Base-by-base conservation (phyloP, 2,888 invertebrate species). In the Rhingia rostrata region DNA sequence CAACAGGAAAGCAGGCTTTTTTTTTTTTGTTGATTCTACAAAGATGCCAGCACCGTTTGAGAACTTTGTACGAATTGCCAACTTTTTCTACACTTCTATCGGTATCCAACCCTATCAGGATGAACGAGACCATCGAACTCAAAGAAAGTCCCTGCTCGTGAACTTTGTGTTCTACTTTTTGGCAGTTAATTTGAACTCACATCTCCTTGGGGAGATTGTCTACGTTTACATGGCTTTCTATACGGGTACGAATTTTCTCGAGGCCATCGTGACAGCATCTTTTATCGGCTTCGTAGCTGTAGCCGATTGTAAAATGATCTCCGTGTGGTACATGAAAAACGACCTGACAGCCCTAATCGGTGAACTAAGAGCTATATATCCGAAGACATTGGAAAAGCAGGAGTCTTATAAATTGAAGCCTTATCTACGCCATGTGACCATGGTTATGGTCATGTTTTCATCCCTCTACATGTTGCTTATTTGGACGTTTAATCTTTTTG, bases 401-500 rank as follows among this genome's bases (percentile, higher is more conserved):
- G 9, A 35, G 2, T 37, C 39, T 0, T 88, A 87, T 54, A 56
- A 78, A 0, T 63, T 87, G 3, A 10, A 58, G 2, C 9, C 69
- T 0, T 86, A 86, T 67, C 73, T 88, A 0, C 67, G 61, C 0
- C 58, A 82, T 14, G 89, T 87, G 53, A 87, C 82, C 7, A 72
- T 84, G 9, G 84, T 89, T 0, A 88, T 88, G 64, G 73, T 88
- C 33, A 87, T 88, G 30, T 90, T 89, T 70, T 87, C 88, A 3
- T 69, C 87, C 3, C 49, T 89, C 35, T 88, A 90, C 37, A 30
- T 88, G 83, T 47, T 88, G 3, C 86, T 90, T 0, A 88, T 89
- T 32, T 90, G 89, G 89, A 87, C 87, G 0, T 91, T 90, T 61
- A 91, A 91, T 75, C 81, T 91, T 0, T 89, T 88, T 39, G 82